Percentiles rank a stretch among this genome's conserved stretches.
phyloP scores from a whole-genome alignment of 2,888 invertebrate genomes.

The Cerastoderma edule region DNA sequence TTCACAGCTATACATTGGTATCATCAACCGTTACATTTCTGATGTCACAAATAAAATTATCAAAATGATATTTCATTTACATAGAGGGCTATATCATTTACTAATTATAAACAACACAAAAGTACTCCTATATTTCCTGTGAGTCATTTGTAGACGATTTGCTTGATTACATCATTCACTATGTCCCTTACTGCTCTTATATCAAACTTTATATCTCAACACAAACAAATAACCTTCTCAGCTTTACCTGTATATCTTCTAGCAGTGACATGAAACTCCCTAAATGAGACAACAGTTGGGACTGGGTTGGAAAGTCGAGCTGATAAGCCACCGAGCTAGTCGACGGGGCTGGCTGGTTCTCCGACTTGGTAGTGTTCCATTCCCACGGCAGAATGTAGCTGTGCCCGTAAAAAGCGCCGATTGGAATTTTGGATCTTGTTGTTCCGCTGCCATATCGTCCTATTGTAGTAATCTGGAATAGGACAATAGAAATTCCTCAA shows the following conservation, averaged over 20 bases:
- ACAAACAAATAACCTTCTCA: no score
- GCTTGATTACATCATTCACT: no score
- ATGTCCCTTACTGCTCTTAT: no score
- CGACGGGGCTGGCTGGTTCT: constrained; percentile 46
- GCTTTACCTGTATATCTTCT: constrained; percentile 88
- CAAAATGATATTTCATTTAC: no score
- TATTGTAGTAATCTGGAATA: constrained; percentile 91
- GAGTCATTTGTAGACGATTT: no score
- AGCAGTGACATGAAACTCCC: constrained; percentile 89
- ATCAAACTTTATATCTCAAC: no score
- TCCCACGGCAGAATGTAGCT: constrained; percentile 89
- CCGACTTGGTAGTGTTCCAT: constrained; percentile 68
- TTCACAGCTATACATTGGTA: no score
- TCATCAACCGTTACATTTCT: no score
- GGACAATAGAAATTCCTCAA: background rate
- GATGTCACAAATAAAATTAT: no score
- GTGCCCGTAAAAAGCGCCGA: constrained; percentile 97
- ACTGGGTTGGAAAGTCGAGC: constrained; percentile 70
- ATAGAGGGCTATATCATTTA: no score
- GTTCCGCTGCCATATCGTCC: constrained; percentile 96
- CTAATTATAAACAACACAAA: no score
- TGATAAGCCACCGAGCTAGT: constrained; percentile 52
- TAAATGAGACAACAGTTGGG: constrained; percentile 83
- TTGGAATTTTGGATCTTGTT: constrained; percentile 94
- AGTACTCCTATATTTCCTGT: no score